Conservation (phyloP, 2,113 vertebrate species). For the Saimiri boliviensis region DNA sequence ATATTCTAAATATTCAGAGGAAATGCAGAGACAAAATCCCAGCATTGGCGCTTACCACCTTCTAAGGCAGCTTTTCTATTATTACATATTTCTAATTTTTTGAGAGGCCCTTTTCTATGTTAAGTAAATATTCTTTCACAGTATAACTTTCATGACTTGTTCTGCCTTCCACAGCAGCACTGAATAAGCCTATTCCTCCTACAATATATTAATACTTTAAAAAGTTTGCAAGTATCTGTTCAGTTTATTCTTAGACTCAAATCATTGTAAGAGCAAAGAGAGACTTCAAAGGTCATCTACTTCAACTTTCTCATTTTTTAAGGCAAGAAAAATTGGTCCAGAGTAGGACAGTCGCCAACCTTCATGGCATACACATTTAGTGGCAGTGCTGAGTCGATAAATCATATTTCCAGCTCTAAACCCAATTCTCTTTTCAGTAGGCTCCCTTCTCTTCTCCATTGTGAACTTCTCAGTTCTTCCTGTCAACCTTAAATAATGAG, state of each 20-base stretch:
- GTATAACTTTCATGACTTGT: not conserved
- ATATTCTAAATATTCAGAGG: not conserved
- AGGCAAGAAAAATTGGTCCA: not conserved
- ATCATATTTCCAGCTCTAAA: not conserved
- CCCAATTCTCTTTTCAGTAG: not conserved
- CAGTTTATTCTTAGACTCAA: not conserved
- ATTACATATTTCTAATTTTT: not conserved
- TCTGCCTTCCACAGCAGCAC: not conserved
- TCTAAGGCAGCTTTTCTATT: not conserved
- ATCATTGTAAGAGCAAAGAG: not conserved
- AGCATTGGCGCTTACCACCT: too few relatives aligned
- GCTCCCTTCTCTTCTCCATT: not conserved
- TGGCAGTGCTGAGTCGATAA: not conserved
- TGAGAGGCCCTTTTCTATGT: not conserved
- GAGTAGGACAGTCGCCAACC: not conserved
- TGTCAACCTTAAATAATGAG: not conserved
- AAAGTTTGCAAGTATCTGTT: not conserved
- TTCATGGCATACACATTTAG: not conserved
- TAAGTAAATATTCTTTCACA: not conserved
- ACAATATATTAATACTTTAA: not conserved
- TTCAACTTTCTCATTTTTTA: not conserved
- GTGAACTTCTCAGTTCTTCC: not conserved
- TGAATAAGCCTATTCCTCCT: not conserved
- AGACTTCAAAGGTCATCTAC: not conserved
- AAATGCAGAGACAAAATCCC: not conserved